A percentile compares a stretch with the other conserved stretches of the same genome.
These are phyloP conservation scores for Heliconius nattereri DNA, from an alignment of 1,140 invertebrate species.

Conservation along the genomic window DNA sequence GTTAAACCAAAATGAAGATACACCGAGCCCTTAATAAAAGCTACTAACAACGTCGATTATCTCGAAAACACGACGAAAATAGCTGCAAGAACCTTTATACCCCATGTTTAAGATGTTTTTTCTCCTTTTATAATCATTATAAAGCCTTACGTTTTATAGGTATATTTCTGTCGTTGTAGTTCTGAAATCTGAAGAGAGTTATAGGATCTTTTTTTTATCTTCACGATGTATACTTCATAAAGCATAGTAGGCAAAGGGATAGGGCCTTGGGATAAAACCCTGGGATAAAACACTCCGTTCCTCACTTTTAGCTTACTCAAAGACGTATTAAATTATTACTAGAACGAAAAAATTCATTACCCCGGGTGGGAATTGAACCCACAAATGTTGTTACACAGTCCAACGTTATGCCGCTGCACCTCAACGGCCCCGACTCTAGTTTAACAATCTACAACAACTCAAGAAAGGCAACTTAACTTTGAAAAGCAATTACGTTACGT, in stretches of 20 bases:
- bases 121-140: neutral
- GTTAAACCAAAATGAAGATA: conserved; percentile 13
- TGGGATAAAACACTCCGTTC: no score
- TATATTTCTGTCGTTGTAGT: no score
- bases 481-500: neutral
- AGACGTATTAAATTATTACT: no score
- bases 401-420: neutral
- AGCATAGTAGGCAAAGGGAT: no score
- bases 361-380: no score
- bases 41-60: conserved; percentile 14
- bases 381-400: neutral
- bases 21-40: conserved; percentile 4
- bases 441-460: neutral
- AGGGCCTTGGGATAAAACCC: no score
- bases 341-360: neutral
- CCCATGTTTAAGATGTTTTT: conserved; percentile 5
- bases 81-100: neutral
- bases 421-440: neutral
- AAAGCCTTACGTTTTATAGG: neutral
- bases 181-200: no score
- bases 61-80: conserved; percentile 11
- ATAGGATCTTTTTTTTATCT: no score
- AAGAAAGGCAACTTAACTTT: conserved; percentile 1
- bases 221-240: no score
- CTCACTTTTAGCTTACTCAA: no score